These are phyloP conservation scores for Auanema freiburgensis DNA, from an alignment of 2,888 invertebrate species.

Conservation along the genomic window DNA sequence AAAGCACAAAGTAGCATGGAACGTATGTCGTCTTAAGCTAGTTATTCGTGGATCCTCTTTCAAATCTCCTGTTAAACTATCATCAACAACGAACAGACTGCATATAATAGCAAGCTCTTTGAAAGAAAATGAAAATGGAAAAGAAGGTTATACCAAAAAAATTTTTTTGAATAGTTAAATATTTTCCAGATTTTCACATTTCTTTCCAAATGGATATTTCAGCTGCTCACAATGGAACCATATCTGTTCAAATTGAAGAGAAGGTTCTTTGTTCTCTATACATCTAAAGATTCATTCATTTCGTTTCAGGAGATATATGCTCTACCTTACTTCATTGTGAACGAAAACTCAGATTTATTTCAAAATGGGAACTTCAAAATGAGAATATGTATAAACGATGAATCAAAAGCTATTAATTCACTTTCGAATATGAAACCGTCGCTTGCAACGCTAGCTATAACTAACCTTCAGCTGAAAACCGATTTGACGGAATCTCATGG, in stretches of 20 bases:
- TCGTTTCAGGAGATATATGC: background rate
- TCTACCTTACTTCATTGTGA: conserved; percentile 3
- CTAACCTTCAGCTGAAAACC: conserved; percentile 6
- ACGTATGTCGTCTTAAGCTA: no score
- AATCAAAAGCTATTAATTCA: background rate
- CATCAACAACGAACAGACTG: no score
- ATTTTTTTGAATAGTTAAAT: background rate
- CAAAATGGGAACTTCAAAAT: background rate
- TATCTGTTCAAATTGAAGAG: background rate
- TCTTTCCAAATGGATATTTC: conserved; percentile 11
- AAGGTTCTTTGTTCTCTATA: no score
- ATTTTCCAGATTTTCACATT: conserved; percentile 1
- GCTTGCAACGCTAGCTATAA: conserved; percentile 12
- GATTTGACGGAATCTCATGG: conserved; percentile 1
- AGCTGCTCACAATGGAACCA: background rate
- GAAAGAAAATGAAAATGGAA: no score
- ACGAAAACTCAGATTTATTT: background rate
- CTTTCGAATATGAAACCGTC: background rate
- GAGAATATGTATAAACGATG: conserved; percentile 13
- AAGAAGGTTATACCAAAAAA: no score
- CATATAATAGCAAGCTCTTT: no score
- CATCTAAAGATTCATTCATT: background rate
- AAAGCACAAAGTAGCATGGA: no score
- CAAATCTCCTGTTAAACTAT: no score
- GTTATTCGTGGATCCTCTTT: no score